Evolutionary conservation across 2,888 invertebrate genomes (phyloP), one percentile per base, ranked within the genome.

Genomic region (Oligia strigilis): DNA sequence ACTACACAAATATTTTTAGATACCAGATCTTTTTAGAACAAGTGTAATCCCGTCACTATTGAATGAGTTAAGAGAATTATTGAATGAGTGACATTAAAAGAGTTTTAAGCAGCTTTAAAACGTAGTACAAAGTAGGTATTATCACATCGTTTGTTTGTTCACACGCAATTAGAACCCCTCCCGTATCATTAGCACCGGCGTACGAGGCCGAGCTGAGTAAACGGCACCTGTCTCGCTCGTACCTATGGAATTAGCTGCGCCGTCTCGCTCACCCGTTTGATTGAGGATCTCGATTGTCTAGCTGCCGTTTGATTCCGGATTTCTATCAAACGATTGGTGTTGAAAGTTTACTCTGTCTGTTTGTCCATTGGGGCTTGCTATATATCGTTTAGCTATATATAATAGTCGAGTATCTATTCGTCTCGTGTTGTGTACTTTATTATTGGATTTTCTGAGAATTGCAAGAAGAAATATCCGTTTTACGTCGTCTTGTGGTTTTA

Each of bases 141-240:
- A 95, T 94, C 94, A 94, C 93, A 87, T 94, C 93, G 93, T 94
- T 94, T 95, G 94, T 95, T 94, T 95, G 94, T 96, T 95, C 95
- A 94, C 95, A 94, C 95, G 95, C 96, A 96, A 96, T 96, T 96
- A 96, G 95, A 94, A 91, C 94, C 94, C 93, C 94, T 93, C 93
- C 94, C 92, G 95, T 93, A 95, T 96, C 95, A 96, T 96, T 96
- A 96, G 94, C 95, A 94, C 94, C 93, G 91, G 91, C 89, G 89
- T 88, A 83, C 88, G 89, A 89, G 87, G 87, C 91, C 88, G 90
- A 88, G 90, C 92, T 90, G 89, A 89, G 87, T 83, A 82, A 93
- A 82, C 77, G 86, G 84, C 84, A 86, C 46, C 90, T 79, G 89
- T 93, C 93, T 89, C 92, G 60, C 78, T 95, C 91, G 82, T 90